Conservation (phyloP, 2,113 vertebrate species). For the Scortum barcoo region DNA sequence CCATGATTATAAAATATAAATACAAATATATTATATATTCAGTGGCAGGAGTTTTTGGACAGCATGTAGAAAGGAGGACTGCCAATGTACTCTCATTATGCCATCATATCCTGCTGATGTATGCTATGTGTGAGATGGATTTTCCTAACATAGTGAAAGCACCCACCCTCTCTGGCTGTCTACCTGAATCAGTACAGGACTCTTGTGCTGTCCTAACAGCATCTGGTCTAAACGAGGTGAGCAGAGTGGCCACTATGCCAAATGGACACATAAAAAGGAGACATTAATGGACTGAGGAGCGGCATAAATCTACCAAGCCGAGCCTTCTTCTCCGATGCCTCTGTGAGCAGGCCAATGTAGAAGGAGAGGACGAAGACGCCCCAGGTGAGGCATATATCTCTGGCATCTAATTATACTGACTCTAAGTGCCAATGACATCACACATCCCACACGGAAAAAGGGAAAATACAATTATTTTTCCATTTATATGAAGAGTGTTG, state of each 20-base stretch:
- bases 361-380: slow-evolving; percentile 49
- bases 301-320: slow-evolving; percentile 68
- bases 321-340: slow-evolving; percentile 37
- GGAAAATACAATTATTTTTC: slow-evolving; percentile 70
- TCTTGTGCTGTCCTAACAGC: slow-evolving; percentile 49
- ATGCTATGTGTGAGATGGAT: neutral
- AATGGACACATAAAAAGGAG: slow-evolving; percentile 78
- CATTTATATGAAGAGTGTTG: slow-evolving; percentile 46
- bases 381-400: slow-evolving; percentile 62
- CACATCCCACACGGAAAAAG: slow-evolving; percentile 40
- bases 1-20: neutral
- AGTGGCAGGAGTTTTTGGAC: neutral
- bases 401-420: slow-evolving; percentile 68
- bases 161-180: neutral
- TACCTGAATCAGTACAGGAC: slow-evolving; percentile 53
- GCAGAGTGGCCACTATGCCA: slow-evolving; percentile 68
- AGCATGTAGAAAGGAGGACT: neutral
- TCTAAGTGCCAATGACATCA: slow-evolving; percentile 69
- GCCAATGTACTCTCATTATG: neutral
- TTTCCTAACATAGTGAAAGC: neutral
- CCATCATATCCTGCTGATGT: neutral
- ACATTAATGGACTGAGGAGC: slow-evolving; percentile 77
- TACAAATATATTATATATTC: too few relatives aligned
- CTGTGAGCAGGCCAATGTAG: slow-evolving; percentile 31
- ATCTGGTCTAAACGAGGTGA: slow-evolving; percentile 64